A percentile compares a stretch with the other conserved stretches of the same genome.
These are phyloP conservation scores for Pipa parva DNA, from an alignment of 2,113 vertebrate genomes.

Conservation along the genomic window DNA sequence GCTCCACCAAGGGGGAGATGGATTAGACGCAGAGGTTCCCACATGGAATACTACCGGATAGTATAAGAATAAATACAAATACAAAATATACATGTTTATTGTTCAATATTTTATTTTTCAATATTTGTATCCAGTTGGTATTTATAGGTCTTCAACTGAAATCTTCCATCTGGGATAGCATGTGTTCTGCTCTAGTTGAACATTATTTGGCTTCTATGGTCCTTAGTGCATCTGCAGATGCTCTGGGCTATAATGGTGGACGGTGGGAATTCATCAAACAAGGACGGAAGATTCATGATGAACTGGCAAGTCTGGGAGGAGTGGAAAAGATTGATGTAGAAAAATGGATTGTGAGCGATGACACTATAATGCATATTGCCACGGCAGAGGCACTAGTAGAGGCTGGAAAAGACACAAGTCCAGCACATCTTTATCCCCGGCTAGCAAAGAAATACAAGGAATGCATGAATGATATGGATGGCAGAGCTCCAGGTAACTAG, in stretches of 20 bases:
- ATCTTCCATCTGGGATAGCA: background rate
- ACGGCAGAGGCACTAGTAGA: slow-evolving; percentile 68
- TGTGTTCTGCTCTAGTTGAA: slow-evolving; percentile 46
- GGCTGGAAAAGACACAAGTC: slow-evolving; percentile 37
- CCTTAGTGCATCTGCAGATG: slow-evolving; percentile 69
- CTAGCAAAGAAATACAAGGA: slow-evolving; percentile 70
- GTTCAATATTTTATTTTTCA: no score
- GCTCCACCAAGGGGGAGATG: no score
- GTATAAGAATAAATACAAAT: no score
- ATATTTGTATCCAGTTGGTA: slow-evolving; percentile 13
- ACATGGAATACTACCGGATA: no score
- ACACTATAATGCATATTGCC: slow-evolving; percentile 82
- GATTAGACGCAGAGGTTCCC: no score
- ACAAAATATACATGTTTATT: no score
- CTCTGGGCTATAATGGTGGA: slow-evolving; percentile 60
- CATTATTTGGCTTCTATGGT: slow-evolving; percentile 70
- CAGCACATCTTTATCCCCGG: slow-evolving; percentile 54
- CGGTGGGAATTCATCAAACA: slow-evolving; percentile 64
- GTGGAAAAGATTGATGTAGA: slow-evolving; percentile 54
- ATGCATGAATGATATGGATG: slow-evolving; percentile 71
- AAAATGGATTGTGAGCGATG: slow-evolving; percentile 66
- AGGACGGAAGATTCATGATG: slow-evolving; percentile 62
- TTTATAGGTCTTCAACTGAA: slow-evolving; percentile 8
- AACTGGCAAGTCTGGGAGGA: slow-evolving; percentile 64
- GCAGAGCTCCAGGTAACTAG: slow-evolving; percentile 70